Evolutionary conservation across 2,888 invertebrate genomes (phyloP).

Genomic region (Drosophila dives): DNA sequence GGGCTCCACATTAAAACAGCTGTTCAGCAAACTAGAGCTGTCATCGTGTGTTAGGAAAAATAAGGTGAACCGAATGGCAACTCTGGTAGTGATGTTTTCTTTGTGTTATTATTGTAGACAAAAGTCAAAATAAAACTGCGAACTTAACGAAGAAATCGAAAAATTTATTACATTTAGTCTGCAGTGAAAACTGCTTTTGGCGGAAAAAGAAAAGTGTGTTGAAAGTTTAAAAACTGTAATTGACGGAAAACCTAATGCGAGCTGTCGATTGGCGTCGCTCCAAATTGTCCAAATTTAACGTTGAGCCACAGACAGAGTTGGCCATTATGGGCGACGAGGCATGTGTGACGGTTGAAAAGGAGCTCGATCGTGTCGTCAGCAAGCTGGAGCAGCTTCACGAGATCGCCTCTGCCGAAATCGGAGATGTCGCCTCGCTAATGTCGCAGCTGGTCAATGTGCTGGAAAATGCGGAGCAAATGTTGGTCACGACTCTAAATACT

Average conservation of each 20-base stretch:
- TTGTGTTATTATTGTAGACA: conserved; percentile 67
- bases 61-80: conserved; percentile 22
- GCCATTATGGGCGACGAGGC: conserved; percentile 81
- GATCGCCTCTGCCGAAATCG: conserved; percentile 80
- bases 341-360: conserved; percentile 84
- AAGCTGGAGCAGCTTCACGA: conserved; percentile 84
- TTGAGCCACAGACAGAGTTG: conserved; percentile 37
- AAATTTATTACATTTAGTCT: background rate
- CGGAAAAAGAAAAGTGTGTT: conserved; percentile 3
- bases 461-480: conserved; percentile 77
- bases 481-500: conserved; percentile 76
- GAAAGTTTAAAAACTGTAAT: conserved; percentile 14
- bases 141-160: conserved; percentile 7
- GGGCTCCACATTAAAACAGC: conserved; percentile 40
- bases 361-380: conserved; percentile 83
- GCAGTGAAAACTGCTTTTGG: conserved; percentile 10
- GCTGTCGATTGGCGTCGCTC: conserved; percentile 65
- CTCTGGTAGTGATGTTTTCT: conserved; percentile 58
- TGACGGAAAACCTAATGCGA: conserved; percentile 49
- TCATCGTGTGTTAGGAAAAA: conserved; percentile 15
- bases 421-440: conserved; percentile 81
- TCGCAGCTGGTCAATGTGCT: conserved; percentile 81
- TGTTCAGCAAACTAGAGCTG: conserved; percentile 37
- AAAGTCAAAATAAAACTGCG: conserved; percentile 56
- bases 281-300: conserved; percentile 50